Evolutionary conservation across 2,888 invertebrate genomes (phyloP), one percentile per base, ranked within the genome.

Genomic region (Unio delphinus): DNA sequence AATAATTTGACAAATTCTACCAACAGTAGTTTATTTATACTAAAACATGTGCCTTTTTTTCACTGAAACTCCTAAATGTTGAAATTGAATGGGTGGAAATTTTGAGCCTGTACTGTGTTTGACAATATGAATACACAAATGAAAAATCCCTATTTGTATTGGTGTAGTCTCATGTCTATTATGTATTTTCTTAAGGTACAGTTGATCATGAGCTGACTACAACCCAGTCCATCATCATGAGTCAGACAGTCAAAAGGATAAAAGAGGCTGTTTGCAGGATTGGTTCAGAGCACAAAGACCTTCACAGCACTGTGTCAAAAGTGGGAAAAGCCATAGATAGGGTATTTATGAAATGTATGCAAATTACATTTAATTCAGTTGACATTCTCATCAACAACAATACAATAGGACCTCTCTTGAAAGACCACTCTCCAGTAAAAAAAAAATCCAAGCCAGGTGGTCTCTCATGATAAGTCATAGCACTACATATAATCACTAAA

Each of bases 241-340:
- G 93, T 82, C 94, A 95, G 76, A 92, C 83, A 20, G 92, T 96
- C 88, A 91, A 93, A 61, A 94, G 95, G 88, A 93, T 95, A 57
- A 95, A 95, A 86, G 95, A 96, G 85, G 94, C 94, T 34, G 93
- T 96, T 0, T 94, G 94, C 77, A 93, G 95, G 87, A 92, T 97
- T 65, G 83, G 86, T 62, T 76, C 81, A n/a, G 97, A 97, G 90
- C 96, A 96, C 87, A 92, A 95, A 80, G 92, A 92, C 73, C 91
- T 96, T 23, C 96, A 97, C 87, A 93, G 94, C 79, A 92, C 93
- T 7, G 92, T 93, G 6, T 98, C 98, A 0, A 95, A 96, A 92
- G 96, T 98, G 64, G 99, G 99, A 65, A 99, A 98, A 91, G 95
- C 96, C 0, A 96, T 99, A 82, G 99, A 99, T 89, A 93, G 96